Percentiles rank a stretch among this genome's conserved stretches.
phyloP scores from a whole-genome alignment of 2,113 vertebrate genomes.

The Ivindomyrus marchei region DNA sequence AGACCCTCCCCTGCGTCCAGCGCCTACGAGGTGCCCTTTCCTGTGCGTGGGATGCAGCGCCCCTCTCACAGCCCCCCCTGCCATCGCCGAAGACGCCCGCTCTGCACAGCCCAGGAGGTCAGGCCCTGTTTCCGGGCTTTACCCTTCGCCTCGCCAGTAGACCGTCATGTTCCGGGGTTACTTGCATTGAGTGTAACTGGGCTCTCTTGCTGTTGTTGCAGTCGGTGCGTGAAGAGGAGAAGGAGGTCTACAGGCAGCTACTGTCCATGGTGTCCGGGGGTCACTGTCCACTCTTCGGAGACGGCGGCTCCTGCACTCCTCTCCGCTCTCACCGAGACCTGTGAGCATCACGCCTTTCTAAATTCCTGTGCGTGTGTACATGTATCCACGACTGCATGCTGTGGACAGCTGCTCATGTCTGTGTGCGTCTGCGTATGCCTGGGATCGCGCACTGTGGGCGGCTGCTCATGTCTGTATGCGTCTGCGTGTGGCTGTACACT shows the following conservation, averaged over 20 bases:
- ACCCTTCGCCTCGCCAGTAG: not conserved
- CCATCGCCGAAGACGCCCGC: conserved; percentile 21
- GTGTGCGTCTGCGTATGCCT: not conserved
- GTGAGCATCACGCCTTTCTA: conserved; percentile 41
- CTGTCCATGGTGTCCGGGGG: conserved; percentile 77
- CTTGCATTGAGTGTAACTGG: not conserved
- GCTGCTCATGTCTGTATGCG: not conserved
- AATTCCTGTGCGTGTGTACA: not conserved
- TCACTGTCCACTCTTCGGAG: conserved; percentile 52
- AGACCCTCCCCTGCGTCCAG: conserved; percentile 43
- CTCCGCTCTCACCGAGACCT: conserved; percentile 65
- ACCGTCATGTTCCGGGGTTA: not conserved
- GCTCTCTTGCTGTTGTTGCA: conserved; percentile 33
- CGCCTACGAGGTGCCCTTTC: conserved; percentile 65
- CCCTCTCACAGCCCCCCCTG: conserved; percentile 50
- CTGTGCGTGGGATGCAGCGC: conserved; percentile 58
- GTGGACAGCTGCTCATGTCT: not conserved
- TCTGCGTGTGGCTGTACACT: too few species aligned
- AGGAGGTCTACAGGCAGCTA: conserved; percentile 84
- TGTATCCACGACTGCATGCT: not conserved
- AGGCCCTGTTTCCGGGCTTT: conserved; percentile 1
- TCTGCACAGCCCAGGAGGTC: conserved; percentile 64
- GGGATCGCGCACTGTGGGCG: too few species aligned
- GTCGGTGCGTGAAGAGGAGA: conserved; percentile 83
- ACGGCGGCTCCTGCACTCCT: conserved; percentile 48